Evolutionary conservation across 2,888 invertebrate species (phyloP).

Genomic region (Drosophila colorata): DNA sequence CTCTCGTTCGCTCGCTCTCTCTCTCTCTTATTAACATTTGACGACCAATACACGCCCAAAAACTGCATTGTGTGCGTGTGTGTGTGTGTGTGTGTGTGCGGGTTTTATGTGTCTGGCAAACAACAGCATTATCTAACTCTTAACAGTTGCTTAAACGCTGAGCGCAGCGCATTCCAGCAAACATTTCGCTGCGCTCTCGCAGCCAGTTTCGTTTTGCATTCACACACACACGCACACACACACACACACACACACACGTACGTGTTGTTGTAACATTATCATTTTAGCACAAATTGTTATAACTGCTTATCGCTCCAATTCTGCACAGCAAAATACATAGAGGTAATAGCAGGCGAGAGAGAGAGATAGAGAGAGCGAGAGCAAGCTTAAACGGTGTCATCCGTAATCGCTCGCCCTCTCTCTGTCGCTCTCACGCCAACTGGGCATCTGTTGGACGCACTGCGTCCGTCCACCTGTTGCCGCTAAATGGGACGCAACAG

Average conservation of each 20-base stretch:
- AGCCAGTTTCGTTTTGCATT: conserved; percentile 14
- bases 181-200: conserved; percentile 26
- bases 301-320: conserved; percentile 64
- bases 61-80: conserved; percentile 21
- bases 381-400: conserved; percentile 24
- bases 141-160: conserved; percentile 22
- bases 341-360: conserved; percentile 6
- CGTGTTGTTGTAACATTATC: conserved; percentile 26
- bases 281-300: conserved; percentile 34
- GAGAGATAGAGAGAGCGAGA: conserved; percentile 1
- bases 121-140: conserved; percentile 44
- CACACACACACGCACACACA: conserved; percentile 3
- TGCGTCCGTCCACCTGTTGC: conserved; percentile 47
- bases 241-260: neutral
- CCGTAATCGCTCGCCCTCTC: conserved; percentile 6
- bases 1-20: conserved; percentile 1
- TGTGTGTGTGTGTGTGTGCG: neutral
- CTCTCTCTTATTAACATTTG: conserved; percentile 12
- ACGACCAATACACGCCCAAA: conserved; percentile 38
- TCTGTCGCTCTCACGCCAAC: conserved; percentile 5
- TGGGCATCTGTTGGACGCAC: conserved; percentile 10
- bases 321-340: conserved; percentile 15
- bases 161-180: conserved; percentile 23
- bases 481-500: conserved; percentile 38
- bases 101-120: conserved; percentile 18